Base-by-base conservation (phyloP, 2,888 invertebrate species). In the Trachelus troglodyta region DNA sequence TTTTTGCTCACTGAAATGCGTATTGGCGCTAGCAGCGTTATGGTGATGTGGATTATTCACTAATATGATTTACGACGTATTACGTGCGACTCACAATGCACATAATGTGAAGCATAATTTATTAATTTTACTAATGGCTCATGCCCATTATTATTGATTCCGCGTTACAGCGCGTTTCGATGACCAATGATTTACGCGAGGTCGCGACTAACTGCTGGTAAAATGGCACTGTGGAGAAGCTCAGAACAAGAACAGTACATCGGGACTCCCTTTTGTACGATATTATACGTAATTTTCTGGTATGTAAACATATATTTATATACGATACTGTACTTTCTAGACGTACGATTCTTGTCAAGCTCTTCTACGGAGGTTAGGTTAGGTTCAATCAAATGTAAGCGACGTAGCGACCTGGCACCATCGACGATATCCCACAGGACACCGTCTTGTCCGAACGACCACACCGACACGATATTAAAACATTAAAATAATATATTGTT, bases 111-210 rank as follows among this genome's bases (percentile, higher is more conserved):
- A 87, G 90, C 86, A 88, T 91, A 91, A 91, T 91, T 91, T 91
- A 91, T 91, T 91, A 91, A 91, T 91, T 91, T 91, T 91, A 91
- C 91, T 91, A 91, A 91, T 91, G 91, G 91, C 91, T 87, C 88
- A 89, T 91, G 90, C 90, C 90, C 91, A 91, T 91, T 91, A 91
- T 91, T 91, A 91, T 91, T 91, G 91, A 91, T 91, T 91, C 89
- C 89, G 87, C 76, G 75, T 69, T 74, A 69, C 79, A 80, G 79
- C 86, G 85, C 88, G 87, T 87, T 89, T 86, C 87, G 86, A 86
- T 86, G 85, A 77, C 80, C 86, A 85, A 31, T 91, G 91, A 91
- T 91, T 91, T 91, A 91, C 91, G 88, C 87, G 83, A 88, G 87
- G 90, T 90, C 56, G 56, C 23, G 56, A 90, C 91, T 91, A 91